Evolutionary conservation across 2,888 invertebrate species (phyloP).

Genomic region (Drosophila kuntzei): DNA sequence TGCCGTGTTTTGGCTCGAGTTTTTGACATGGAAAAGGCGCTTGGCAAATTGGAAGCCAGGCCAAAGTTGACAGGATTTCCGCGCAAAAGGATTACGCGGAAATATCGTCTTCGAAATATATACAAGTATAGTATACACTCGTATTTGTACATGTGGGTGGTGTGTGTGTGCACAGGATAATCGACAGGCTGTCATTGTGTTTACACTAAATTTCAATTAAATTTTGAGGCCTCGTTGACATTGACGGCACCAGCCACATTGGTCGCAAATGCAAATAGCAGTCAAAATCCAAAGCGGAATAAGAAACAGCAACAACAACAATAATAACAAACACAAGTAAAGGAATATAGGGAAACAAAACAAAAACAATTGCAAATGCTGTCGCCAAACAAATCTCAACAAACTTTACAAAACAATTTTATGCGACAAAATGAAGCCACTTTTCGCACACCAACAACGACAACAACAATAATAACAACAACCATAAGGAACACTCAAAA

Average conservation of each 20-base stretch:
- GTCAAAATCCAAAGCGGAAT: conserved; percentile 23
- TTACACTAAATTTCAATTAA: conserved; percentile 81
- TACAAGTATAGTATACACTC: background rate
- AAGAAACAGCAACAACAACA: conserved; percentile 11
- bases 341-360: conserved; percentile 30
- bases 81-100: conserved; percentile 67
- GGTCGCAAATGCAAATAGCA: conserved; percentile 54
- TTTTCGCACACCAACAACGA: conserved; percentile 58
- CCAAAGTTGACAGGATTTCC: conserved; percentile 69
- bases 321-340: conserved; percentile 9
- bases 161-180: conserved; percentile 57
- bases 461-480: conserved; percentile 10
- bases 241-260: conserved; percentile 51
- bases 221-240: conserved; percentile 71
- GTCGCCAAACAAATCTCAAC: conserved; percentile 72
- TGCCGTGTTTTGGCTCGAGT: conserved; percentile 52
- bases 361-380: conserved; percentile 69
- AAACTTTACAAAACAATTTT: conserved; percentile 74
- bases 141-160: conserved; percentile 7
- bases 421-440: conserved; percentile 76
- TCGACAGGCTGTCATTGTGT: conserved; percentile 73
- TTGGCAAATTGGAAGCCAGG: conserved; percentile 69
- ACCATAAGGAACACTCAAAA: conserved; percentile 16
- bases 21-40: conserved; percentile 70
- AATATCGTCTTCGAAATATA: conserved; percentile 40